Base-by-base conservation (phyloP, 2,888 invertebrate genomes). In the Pseudococcus longispinus region DNA sequence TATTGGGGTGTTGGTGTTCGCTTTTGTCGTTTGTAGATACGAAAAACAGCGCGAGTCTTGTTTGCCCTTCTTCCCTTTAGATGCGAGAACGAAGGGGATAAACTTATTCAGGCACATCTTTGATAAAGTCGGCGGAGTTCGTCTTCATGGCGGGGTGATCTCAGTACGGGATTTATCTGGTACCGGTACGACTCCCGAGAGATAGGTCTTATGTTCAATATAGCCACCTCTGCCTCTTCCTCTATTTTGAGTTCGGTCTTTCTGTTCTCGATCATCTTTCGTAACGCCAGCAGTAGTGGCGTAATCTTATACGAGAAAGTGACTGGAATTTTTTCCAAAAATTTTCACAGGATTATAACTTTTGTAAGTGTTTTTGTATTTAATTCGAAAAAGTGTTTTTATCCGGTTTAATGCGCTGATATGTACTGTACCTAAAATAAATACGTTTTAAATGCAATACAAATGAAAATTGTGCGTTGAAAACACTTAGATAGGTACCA, bases 41-140 rank as follows among this genome's bases (percentile, higher is more conserved):
- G 74, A 77, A 51, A 80, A 86, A 77, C 20, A 51, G 77, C 44
- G 32, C 29, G 46, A 77, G 51, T 80, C 26, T 80, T 77, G 86
- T 77, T 77, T 86, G 86, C 86, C 86, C 74, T 86, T 55, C 29
- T 77, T 77, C 42, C 70, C 29, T 70, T 86, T 60, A 32, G 80
- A 77, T 74, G 32, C 65, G 23, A 37, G 42, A 13, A 74, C 29
- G 77, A 80, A 37, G 77, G 86, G 86, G 86, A 86, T 86, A 77
- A 86, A 86, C 80, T 86, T 86, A 86, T 86, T 86, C 77, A 86
- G 86, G 80, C 86, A 86, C 80, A 86, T 86, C 80, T 86, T 86
- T 86, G 86, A 86, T 86, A 86, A 86, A 80, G 86, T 86, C 85
- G 85, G 26, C 26, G 44, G 20, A 80, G 74, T 74, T 86, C 77